Conservation (phyloP, 2,113 vertebrate species). For the Bos taurus region ARS-UCD2.0 NC_037336.1:36856001-36856500, state of each 20-base stretch:
- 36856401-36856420: not conserved
- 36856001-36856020: slow-evolving; percentile 16
- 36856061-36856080: not conserved
- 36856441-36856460: not conserved
- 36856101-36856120: slow-evolving; percentile 36
- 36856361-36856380: not conserved
- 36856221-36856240: not conserved
- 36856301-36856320: not conserved
- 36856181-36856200: not conserved
- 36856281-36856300: not conserved
- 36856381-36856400: not conserved
- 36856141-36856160: not conserved
- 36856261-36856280: not conserved
- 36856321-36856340: not conserved
- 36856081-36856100: slow-evolving; percentile 52
- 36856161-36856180: not conserved
- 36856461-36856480: not conserved
- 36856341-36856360: not conserved
- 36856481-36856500: not conserved
- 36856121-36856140: slow-evolving; percentile 47
- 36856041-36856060: not conserved
- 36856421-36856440: not conserved
- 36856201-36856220: not conserved
- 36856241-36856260: not conserved
- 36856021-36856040: not conserved